These are phyloP conservation scores for Motacilla alba DNA, from an alignment of 2,113 vertebrate species.

Conservation along the genomic window DNA sequence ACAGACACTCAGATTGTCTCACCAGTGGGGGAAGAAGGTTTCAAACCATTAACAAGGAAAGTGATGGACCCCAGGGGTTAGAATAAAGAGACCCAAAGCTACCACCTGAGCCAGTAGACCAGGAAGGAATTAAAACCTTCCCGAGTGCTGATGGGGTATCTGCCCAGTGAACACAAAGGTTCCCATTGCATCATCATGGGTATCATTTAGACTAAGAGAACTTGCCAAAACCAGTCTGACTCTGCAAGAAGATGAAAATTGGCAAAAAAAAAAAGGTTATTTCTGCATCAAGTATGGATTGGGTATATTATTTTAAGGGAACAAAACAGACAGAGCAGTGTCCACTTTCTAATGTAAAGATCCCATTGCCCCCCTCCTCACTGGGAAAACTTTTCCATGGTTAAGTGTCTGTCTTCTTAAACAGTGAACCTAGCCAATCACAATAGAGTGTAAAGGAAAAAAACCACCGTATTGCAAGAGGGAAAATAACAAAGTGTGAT, in stretches of 20 bases:
- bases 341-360: background rate
- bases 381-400: background rate
- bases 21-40: rapidly evolving
- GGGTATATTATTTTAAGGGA: background rate
- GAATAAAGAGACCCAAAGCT: background rate
- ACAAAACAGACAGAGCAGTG: background rate
- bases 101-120: background rate
- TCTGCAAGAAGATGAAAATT: background rate
- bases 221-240: background rate
- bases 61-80: background rate
- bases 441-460: background rate
- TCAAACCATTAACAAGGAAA: background rate
- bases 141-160: background rate
- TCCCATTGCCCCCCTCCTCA: background rate
- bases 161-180: background rate
- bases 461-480: background rate
- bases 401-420: background rate
- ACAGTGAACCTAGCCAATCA: background rate
- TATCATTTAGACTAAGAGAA: background rate
- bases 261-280: background rate
- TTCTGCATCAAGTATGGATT: background rate
- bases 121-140: background rate
- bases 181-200: background rate
- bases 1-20: background rate
- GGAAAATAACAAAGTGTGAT: background rate